A percentile compares a stretch with the other conserved stretches of the same genome.
phyloP scores from a whole-genome alignment of 2,113 vertebrate species.

The Actenoides hombroni region DNA sequence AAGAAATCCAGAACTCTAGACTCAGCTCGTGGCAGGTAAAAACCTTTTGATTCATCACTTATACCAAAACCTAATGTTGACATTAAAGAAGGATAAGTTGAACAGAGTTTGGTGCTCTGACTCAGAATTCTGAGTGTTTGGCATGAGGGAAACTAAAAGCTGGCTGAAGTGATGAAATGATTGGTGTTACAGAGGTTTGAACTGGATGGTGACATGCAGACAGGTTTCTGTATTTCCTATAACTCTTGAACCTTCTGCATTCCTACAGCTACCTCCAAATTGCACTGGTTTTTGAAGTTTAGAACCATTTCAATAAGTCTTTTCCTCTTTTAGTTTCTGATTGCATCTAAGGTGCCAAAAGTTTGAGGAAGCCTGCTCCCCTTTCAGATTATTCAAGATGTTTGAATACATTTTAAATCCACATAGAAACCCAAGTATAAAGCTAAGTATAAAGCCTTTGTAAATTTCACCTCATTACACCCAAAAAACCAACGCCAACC shows the following conservation, averaged over 20 bases:
- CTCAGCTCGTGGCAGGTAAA: background rate
- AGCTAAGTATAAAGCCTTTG: background rate
- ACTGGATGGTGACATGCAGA: background rate
- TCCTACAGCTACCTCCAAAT: background rate
- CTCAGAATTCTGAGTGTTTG: background rate
- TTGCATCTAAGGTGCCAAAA: background rate
- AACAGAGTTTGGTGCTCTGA: background rate
- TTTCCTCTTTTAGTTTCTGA: slow-evolving; percentile 3
- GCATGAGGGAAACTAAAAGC: background rate
- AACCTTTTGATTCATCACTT: background rate
- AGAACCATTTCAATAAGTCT: background rate
- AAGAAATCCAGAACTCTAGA: slow-evolving; percentile 9
- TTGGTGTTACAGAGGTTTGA: background rate
- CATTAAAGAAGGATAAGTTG: background rate
- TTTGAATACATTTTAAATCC: background rate
- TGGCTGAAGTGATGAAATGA: background rate
- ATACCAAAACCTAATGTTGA: background rate
- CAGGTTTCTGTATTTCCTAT: background rate
- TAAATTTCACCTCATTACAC: slow-evolving; percentile 14
- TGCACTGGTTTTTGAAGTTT: background rate
- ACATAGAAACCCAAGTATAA: background rate
- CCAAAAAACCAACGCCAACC: background rate
- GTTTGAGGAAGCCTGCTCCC: background rate
- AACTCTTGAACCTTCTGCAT: background rate
- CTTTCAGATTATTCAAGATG: slow-evolving; percentile 7